phyloP scores from a whole-genome alignment of 2,888 invertebrate species.

The Drosophila engyochracea region DNA sequence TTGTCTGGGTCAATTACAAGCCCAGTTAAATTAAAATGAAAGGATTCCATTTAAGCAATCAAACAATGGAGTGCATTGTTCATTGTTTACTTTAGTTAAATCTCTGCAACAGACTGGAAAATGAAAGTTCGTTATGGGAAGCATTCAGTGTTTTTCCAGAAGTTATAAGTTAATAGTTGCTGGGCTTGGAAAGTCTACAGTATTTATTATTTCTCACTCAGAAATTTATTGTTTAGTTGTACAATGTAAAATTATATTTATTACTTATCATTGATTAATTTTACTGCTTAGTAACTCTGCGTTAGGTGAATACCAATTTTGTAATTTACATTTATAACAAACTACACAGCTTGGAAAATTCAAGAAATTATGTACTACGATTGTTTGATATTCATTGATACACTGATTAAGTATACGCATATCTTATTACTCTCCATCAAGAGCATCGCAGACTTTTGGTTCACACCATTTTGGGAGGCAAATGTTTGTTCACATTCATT shows the following conservation, averaged over 20 bases:
- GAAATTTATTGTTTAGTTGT: not conserved
- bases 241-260: not conserved
- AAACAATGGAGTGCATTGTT: constrained; percentile 70
- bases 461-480: constrained; percentile 20
- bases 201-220: not conserved
- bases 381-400: not conserved
- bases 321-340: not conserved
- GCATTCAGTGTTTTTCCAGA: not conserved
- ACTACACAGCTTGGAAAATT: not conserved
- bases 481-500: constrained; percentile 47
- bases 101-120: constrained; percentile 42
- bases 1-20: constrained; percentile 45
- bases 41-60: constrained; percentile 58
- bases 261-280: not conserved
- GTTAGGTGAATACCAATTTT: not conserved
- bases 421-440: constrained; percentile 13
- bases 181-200: not conserved
- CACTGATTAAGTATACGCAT: not conserved
- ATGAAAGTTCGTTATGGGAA: constrained; percentile 7
- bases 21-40: constrained; percentile 47
- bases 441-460: constrained; percentile 15
- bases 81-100: constrained; percentile 19
- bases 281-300: not conserved
- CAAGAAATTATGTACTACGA: not conserved
- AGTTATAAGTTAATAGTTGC: not conserved